These are phyloP conservation scores for Agrotis segetum DNA, from an alignment of 2,888 invertebrate species.

Conservation along the genomic window DNA sequence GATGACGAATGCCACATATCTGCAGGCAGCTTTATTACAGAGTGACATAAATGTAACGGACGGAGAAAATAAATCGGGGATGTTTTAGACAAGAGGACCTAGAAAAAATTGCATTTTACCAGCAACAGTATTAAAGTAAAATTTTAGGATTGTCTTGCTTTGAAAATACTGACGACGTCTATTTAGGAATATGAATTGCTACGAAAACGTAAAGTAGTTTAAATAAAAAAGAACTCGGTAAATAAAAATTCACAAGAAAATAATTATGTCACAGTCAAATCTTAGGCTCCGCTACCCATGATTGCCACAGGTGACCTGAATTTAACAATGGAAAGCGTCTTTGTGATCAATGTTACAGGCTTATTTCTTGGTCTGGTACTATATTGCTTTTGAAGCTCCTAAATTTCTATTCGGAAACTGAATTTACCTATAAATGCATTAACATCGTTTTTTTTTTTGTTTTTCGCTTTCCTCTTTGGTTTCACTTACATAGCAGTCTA, in stretches of 20 bases:
- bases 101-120: not conserved
- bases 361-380: not conserved
- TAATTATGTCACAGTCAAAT: not conserved
- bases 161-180: no score
- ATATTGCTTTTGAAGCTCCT: not conserved
- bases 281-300: not conserved
- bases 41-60: no score
- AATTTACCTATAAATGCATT: no score
- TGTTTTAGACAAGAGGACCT: not conserved
- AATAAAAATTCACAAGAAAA: not conserved
- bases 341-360: not conserved
- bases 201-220: not conserved
- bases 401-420: no score
- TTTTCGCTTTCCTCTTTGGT: no score
- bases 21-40: no score
- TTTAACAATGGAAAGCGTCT: not conserved
- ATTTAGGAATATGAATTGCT: no score
- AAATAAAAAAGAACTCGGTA: not conserved
- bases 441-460: no score
- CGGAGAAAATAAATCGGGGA: no score
- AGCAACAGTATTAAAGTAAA: not conserved
- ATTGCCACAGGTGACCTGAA: conserved; percentile 11
- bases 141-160: not conserved
- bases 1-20: no score
- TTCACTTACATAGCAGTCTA: no score